phyloP scores from a whole-genome alignment of 2,888 invertebrate species.

The Hydraecia micacea region DNA sequence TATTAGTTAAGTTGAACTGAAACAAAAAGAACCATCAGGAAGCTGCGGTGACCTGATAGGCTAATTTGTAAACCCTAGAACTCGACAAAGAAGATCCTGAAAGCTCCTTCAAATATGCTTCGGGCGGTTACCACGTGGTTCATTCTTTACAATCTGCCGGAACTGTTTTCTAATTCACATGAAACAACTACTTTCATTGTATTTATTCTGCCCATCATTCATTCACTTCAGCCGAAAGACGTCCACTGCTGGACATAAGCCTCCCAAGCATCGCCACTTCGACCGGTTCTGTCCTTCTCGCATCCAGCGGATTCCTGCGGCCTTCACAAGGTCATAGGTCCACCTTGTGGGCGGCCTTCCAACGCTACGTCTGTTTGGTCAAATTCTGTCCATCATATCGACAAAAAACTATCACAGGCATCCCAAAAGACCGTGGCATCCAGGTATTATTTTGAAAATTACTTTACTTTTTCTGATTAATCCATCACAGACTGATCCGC shows the following conservation, averaged over 20 bases:
- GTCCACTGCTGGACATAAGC: too few relatives aligned
- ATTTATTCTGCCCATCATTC: background rate
- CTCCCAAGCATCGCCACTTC: too few relatives aligned
- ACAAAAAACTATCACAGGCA: background rate
- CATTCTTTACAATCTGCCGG: background rate
- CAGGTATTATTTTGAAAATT: background rate
- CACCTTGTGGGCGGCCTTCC: too few relatives aligned
- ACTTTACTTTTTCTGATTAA: background rate
- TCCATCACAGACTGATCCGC: background rate
- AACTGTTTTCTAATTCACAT: background rate
- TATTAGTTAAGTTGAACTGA: slow-evolving; percentile 45
- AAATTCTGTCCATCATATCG: background rate
- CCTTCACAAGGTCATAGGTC: too few relatives aligned
- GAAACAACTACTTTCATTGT: background rate
- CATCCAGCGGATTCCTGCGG: too few relatives aligned
- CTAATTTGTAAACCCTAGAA: background rate
- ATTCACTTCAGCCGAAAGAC: background rate
- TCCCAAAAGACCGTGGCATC: too few relatives aligned
- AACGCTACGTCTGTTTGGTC: too few relatives aligned
- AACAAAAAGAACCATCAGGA: slow-evolving; percentile 19
- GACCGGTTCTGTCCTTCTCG: too few relatives aligned
- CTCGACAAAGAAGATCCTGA: background rate
- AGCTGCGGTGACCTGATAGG: background rate
- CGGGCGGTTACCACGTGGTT: background rate
- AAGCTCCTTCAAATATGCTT: background rate